Evolutionary conservation across 1,140 invertebrate genomes (phyloP), one percentile per base, ranked within the genome.

Genomic region (Tachypleus tridentatus): DNA sequence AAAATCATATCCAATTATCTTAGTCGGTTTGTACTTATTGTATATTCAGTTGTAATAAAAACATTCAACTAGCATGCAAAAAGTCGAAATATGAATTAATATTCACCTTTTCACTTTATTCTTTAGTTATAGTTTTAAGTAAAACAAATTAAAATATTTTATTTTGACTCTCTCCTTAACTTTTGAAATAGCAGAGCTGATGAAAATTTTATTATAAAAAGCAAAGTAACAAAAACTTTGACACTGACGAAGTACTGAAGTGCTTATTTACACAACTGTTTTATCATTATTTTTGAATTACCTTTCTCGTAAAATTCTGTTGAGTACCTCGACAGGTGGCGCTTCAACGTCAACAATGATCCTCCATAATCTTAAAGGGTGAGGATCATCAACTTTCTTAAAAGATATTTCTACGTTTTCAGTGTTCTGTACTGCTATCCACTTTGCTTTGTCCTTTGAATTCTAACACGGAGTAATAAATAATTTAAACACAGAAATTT

Each of bases 351-450:
- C 91, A 0, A 88, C 88, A 29, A 84, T 83, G 60, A 89, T 85
- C 68, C 89, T 84, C 92, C 92, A 97, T 49, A 95, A 78, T 62
- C 90, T 79, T 67, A 97, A 76, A 3, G 91, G 90, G 77, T 94
- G 89, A 6, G 89, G 89, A 74, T 97, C 93, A 4, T 86, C 87
- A 4, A 94, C 75, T 76, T 95, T 95, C 74, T 93, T 93, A 76
- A 89, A 93, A 54, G 87, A 85, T 71, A 95, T 82, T 73, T 95
- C 92, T n/a, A 93, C 85, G 72, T 84, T 85, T 65, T 89, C 86
- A 11, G 60, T 62, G 65, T 81, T 84, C 51, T 81, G 82, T 49
- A 87, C 81, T 11, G 80, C 83, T 62, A 89, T 84, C 89, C 89
- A 93, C 62, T 70, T 87, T 81, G 71, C 85, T 87, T 63, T 61